Evolutionary conservation across 2,888 invertebrate species (phyloP).

Genomic region (Schizotus pectinicornis): DNA sequence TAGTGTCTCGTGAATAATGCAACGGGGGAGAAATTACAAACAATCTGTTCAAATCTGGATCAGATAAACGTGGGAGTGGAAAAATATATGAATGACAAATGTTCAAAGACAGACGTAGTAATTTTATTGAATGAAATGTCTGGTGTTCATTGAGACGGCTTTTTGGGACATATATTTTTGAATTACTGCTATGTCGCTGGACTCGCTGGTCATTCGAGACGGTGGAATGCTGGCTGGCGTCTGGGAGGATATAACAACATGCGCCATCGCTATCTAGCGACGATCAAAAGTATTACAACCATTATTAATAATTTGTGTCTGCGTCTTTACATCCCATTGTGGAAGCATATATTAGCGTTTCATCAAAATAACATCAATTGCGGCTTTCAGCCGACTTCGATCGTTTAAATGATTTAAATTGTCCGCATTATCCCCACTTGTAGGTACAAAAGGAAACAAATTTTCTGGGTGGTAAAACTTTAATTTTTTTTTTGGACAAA

Average conservation of each 20-base stretch:
- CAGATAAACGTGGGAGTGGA: too few species aligned
- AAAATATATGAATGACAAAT: too few species aligned
- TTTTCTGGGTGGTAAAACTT: too few species aligned
- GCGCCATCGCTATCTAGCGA: conserved; percentile 41
- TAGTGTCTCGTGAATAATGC: too few species aligned
- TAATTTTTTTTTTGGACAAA: too few species aligned
- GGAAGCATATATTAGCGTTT: conserved; percentile 10
- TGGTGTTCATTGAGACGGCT: conserved; percentile 37
- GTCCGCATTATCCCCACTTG: too few species aligned
- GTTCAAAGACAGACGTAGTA: conserved; percentile 17
- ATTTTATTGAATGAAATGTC: conserved; percentile 35
- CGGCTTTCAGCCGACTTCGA: not conserved
- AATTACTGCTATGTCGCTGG: conserved; percentile 37
- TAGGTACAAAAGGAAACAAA: too few species aligned
- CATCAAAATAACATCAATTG: conserved; percentile 5
- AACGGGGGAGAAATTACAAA: too few species aligned
- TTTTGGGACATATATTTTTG: conserved; percentile 33
- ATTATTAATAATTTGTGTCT: conserved; percentile 29
- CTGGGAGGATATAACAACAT: conserved; percentile 38
- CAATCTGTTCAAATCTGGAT: too few species aligned
- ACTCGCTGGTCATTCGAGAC: conserved; percentile 34
- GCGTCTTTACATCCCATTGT: conserved; percentile 14
- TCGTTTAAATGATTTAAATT: not conserved
- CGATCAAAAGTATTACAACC: conserved; percentile 36
- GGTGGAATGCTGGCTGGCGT: conserved; percentile 45